A percentile compares a stretch with the other conserved stretches of the same genome.
These are phyloP conservation scores for Formicarius rufipectus DNA, from an alignment of 2,113 vertebrate species.

Conservation along the genomic window DNA sequence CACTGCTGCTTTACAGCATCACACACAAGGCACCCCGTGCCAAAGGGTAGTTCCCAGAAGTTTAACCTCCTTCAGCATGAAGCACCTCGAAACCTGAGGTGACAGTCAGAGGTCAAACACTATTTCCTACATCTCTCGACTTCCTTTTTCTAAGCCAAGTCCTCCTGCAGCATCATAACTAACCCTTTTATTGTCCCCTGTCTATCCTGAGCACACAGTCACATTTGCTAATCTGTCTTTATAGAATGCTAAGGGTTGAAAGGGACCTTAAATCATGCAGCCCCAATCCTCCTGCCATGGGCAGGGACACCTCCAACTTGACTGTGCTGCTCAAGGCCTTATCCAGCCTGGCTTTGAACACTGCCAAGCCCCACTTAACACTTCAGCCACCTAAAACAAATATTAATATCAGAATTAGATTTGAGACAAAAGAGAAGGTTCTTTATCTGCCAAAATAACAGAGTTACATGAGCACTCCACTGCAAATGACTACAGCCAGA, in stretches of 20 bases:
- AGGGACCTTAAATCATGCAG: neutral
- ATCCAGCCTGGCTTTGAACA: neutral
- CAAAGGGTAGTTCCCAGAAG: neutral
- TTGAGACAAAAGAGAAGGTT: neutral
- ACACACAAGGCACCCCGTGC: neutral
- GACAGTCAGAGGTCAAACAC: neutral
- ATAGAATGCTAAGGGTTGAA: neutral
- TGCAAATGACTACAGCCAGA: neutral
- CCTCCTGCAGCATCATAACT: neutral
- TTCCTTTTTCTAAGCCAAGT: neutral
- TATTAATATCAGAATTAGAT: neutral
- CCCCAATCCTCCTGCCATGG: neutral
- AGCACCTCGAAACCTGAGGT: neutral
- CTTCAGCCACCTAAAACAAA: neutral
- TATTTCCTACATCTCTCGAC: neutral
- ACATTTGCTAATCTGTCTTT: neutral
- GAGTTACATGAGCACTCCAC: neutral
- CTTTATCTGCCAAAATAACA: neutral
- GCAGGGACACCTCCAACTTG: neutral
- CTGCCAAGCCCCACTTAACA: neutral
- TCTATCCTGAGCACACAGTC: neutral
- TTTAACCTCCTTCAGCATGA: neutral
- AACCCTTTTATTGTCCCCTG: neutral
- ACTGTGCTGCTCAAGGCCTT: neutral
- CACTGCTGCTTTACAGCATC: neutral